phyloP scores from a whole-genome alignment of 2,113 vertebrate species.

The Limnothrissa miodon region DNA sequence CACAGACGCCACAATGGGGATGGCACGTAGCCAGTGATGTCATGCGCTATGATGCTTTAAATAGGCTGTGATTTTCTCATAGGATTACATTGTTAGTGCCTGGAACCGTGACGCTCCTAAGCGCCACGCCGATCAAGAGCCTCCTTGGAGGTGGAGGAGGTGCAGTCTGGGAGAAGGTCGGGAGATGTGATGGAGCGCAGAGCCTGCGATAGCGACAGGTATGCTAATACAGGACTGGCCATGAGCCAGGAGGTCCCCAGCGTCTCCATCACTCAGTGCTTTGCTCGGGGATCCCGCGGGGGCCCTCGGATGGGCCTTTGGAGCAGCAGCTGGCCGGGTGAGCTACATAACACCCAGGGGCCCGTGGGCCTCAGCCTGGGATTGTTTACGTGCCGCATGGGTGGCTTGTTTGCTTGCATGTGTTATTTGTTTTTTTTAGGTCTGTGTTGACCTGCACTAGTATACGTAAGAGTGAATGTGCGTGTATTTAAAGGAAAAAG shows the following conservation, averaged over 20 bases:
- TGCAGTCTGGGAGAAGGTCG: too few relatives aligned
- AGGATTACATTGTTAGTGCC: neutral
- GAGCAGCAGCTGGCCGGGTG: too few relatives aligned
- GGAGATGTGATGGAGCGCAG: neutral
- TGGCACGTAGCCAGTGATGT: neutral
- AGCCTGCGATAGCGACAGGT: neutral
- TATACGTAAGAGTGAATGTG: neutral
- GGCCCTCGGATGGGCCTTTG: neutral
- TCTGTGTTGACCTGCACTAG: neutral
- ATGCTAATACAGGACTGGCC: neutral
- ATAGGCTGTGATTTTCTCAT: neutral
- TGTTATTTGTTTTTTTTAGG: neutral
- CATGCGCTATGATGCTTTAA: neutral
- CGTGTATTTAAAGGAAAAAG: neutral
- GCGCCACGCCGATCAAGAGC: too few relatives aligned
- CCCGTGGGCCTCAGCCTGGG: neutral
- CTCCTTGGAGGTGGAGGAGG: too few relatives aligned
- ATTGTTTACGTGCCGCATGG: neutral
- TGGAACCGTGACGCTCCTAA: too few relatives aligned
- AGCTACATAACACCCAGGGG: too few relatives aligned
- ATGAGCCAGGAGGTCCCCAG: neutral
- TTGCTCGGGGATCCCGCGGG: neutral
- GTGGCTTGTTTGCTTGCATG: neutral
- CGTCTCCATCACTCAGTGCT: neutral
- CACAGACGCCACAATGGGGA: neutral